Percentiles rank a stretch among this genome's conserved stretches.
These are phyloP conservation scores for Drosophila sturtevanti DNA, from an alignment of 1,140 invertebrate genomes.

Conservation along the genomic window DNA sequence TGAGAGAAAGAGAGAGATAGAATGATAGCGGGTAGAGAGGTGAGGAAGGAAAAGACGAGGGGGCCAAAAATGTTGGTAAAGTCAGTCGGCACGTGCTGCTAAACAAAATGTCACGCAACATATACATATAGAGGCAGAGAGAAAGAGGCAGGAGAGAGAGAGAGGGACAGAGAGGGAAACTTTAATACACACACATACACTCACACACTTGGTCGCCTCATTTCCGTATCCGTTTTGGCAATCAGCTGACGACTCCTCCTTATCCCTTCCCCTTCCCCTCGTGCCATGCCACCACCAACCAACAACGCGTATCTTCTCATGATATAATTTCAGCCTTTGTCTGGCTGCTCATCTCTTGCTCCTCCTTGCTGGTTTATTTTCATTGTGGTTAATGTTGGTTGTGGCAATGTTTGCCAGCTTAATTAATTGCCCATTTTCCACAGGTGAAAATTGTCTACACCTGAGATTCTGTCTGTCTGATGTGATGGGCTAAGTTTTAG, in stretches of 20 bases:
- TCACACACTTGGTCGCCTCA: constrained; percentile 47
- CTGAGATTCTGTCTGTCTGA: not conserved
- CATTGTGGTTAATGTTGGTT: constrained; percentile 20
- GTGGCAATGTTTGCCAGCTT: constrained; percentile 27
- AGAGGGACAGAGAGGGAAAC: too few relatives aligned
- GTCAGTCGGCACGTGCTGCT: constrained; percentile 66
- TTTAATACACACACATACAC: too few relatives aligned
- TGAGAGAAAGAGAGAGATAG: not conserved
- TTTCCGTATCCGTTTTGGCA: constrained; percentile 74
- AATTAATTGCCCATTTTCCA: constrained; percentile 56
- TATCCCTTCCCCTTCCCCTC: not conserved
- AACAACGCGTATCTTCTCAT: not conserved
- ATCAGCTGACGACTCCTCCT: constrained; percentile 41
- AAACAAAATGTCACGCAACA: constrained; percentile 61
- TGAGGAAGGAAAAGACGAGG: too few relatives aligned
- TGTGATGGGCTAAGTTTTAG: not conserved
- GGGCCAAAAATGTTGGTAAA: constrained; percentile 32
- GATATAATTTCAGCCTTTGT: constrained; percentile 55
- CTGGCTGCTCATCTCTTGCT: constrained; percentile 52
- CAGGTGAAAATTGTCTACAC: constrained; percentile 19
- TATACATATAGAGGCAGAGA: too few relatives aligned
- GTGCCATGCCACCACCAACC: constrained; percentile 1
- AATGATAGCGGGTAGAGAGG: not conserved
- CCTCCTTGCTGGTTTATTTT: constrained; percentile 21
- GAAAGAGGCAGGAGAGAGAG: too few relatives aligned